Base-by-base conservation (phyloP, 2,888 invertebrate species). In the Strigamia crassipes region DNA sequence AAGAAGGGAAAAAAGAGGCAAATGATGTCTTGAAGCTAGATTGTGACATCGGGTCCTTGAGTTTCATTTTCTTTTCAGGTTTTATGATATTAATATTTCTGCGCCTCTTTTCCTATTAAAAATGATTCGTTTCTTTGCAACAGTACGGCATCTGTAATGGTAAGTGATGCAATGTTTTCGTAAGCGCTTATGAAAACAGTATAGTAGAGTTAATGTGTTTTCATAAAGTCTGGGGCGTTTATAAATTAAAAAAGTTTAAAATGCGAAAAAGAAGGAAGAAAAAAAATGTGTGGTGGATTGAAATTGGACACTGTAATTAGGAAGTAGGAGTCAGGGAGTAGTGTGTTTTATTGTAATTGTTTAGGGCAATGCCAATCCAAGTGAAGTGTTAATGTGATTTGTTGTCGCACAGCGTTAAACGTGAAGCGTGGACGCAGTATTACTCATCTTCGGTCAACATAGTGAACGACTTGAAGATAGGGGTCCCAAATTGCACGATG, bases 11-110 rank as follows among this genome's bases (percentile, higher is more conserved):
- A 51, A 66, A 66, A 61, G 27, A 66, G 23, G 66, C 61, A 66
- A 23, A 66, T 66, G 66, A 66, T 66, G 66, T 27, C 66, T 66
- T 66, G 27, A 23, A 66, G 66, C 66, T 66, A 66, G 66, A 66
- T 15, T 66, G 66, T 66, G 66, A 66, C 66, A 66, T 66, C 66
- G 27, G 66, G 66, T 66, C 66, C 66, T 66, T 66, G 66, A 66
- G 66, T 66, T 66, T 66, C 66, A 66, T 66, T 66, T 66, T 66
- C 66, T 66, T 66, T 66, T 66, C 66, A 66, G 66, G 66, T 66
- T 66, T 66, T 66, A 66, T 66, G 66, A 66, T 66, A 66, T 66
- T n/a, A 66, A 66, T 66, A 66, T 66, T 23, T 66, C 66, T 66
- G 31, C 66, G 66, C 66, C 66, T 66, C 34, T 31, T 66, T 66